Evolutionary conservation across 2,113 vertebrate species (phyloP).

Genomic region (Pseudopipra pipra): DNA sequence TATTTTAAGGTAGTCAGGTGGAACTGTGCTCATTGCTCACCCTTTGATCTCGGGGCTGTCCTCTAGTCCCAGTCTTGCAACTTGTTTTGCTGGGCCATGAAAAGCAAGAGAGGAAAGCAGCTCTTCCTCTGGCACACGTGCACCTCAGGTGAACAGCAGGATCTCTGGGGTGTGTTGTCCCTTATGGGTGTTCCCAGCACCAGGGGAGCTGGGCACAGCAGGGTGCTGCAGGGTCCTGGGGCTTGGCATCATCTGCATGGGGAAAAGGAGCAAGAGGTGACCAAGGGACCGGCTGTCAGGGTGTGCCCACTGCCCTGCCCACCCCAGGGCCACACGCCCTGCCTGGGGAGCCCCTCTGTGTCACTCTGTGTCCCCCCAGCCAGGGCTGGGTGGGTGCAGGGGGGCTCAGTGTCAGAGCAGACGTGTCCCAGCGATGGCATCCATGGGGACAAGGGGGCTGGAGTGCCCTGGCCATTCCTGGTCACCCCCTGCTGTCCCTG

Average conservation of each 20-base stretch:
- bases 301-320: neutral
- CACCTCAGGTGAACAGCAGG: neutral
- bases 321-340: neutral
- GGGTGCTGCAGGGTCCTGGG: neutral
- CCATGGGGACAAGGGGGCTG: neutral
- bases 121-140: neutral
- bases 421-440: neutral
- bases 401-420: neutral
- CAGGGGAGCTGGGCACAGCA: neutral
- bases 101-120: neutral
- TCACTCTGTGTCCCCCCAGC: neutral
- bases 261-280: neutral
- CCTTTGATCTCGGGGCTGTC: neutral
- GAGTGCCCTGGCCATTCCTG: neutral
- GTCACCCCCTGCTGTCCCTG: neutral
- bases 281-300: neutral
- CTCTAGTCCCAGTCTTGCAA: neutral
- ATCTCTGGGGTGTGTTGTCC: neutral
- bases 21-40: neutral
- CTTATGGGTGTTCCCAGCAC: accelerated
- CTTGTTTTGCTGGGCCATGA: neutral
- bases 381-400: neutral
- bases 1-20: neutral
- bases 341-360: neutral
- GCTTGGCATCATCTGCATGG: neutral